Evolutionary conservation across 2,888 invertebrate species (phyloP).

Genomic region (Acanthosepion pharaonis): DNA sequence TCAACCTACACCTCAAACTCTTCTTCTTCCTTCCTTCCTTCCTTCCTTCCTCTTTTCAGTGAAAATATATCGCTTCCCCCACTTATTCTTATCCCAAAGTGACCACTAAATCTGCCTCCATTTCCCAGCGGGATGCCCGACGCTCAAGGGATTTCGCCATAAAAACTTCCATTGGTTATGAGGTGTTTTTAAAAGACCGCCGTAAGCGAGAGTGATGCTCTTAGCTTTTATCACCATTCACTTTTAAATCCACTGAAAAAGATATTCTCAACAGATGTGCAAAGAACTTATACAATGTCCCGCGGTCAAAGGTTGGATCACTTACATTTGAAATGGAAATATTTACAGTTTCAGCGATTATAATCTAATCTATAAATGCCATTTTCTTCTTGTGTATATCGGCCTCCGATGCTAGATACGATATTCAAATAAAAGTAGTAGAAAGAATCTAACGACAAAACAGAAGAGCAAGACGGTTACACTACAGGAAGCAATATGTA

Average conservation of each 20-base stretch:
- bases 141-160: background rate
- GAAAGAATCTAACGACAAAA: no score
- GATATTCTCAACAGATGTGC: background rate
- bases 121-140: background rate
- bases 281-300: background rate
- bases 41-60: background rate
- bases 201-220: background rate
- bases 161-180: background rate
- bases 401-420: no score
- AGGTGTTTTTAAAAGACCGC: no score
- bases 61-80: background rate
- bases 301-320: background rate
- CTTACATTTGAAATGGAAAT: background rate
- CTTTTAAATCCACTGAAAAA: background rate
- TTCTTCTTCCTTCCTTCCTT: no score
- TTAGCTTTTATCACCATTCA: background rate
- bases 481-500: no score
- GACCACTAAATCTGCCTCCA: conserved; percentile 3
- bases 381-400: no score
- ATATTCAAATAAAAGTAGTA: no score
- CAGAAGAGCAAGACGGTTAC: no score
- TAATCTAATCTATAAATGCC: background rate
- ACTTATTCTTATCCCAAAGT: background rate
- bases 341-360: background rate
- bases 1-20: background rate